Evolutionary conservation across 2,113 vertebrate genomes (phyloP).

Genomic region (Ptychochromis oligacanthus): DNA sequence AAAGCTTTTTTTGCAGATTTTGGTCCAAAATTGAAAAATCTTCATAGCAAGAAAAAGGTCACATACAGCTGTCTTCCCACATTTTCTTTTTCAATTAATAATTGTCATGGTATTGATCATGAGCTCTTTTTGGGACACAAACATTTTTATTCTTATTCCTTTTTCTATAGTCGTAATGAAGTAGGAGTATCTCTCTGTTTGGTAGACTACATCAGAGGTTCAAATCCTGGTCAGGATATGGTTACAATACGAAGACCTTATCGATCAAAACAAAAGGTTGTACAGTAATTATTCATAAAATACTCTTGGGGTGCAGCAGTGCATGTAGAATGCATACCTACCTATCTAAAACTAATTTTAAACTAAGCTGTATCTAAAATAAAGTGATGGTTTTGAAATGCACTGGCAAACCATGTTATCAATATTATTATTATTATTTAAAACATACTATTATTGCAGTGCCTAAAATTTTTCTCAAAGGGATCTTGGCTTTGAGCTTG

Average conservation of each 20-base stretch:
- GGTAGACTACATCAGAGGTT: neutral
- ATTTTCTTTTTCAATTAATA: neutral
- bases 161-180: fast-evolving
- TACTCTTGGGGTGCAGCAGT: neutral
- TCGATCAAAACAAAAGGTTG: neutral
- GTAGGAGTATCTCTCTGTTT: neutral
- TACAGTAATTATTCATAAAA: neutral
- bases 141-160: neutral
- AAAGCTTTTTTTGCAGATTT: fast-evolving
- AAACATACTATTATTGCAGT: neutral
- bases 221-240: neutral
- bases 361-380: neutral
- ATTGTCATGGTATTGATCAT: fast-evolving
- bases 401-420: fast-evolving
- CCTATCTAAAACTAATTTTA: neutral
- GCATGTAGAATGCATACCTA: fast-evolving
- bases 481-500: neutral
- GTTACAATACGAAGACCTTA: neutral
- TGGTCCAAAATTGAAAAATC: neutral
- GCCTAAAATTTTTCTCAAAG: neutral
- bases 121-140: neutral
- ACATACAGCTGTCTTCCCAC: neutral
- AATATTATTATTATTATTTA: neutral
- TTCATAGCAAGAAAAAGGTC: neutral
- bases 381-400: neutral